Evolutionary conservation across 2,113 vertebrate genomes (phyloP).

Genomic region (Zosterops japonicus): DNA sequence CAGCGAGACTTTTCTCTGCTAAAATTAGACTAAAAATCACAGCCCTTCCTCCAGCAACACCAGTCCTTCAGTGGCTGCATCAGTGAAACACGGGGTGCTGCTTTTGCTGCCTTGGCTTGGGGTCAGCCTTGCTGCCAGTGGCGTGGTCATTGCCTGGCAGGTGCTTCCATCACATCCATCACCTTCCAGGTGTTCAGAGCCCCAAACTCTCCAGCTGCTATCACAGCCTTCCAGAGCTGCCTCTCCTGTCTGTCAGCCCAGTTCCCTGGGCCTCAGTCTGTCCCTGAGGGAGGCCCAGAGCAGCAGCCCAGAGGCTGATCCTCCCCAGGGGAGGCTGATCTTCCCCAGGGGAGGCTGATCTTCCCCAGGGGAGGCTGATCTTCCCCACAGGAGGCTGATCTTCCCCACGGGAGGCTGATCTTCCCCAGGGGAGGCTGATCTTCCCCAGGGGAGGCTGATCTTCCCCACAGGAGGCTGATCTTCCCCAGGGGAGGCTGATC

Average conservation of each 20-base stretch:
- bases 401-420: no score
- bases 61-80: neutral
- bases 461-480: no score
- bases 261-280: neutral
- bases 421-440: no score
- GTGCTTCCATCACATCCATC: neutral
- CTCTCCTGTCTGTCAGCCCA: accelerated
- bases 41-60: neutral
- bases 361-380: no score
- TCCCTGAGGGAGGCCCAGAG: neutral
- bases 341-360: no score
- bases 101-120: neutral
- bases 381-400: no score
- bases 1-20: neutral
- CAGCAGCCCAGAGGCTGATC: no score
- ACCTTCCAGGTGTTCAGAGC: neutral
- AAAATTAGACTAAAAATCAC: neutral
- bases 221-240: neutral
- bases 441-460: no score
- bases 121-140: neutral
- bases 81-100: accelerated
- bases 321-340: no score
- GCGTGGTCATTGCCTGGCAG: neutral
- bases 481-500: no score
- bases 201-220: neutral